Evolutionary conservation across 2,797 vertebrate genomes (phyloP), one percentile per base, ranked within the genome.

Genomic region (Amphiprion clarkii): DNA sequence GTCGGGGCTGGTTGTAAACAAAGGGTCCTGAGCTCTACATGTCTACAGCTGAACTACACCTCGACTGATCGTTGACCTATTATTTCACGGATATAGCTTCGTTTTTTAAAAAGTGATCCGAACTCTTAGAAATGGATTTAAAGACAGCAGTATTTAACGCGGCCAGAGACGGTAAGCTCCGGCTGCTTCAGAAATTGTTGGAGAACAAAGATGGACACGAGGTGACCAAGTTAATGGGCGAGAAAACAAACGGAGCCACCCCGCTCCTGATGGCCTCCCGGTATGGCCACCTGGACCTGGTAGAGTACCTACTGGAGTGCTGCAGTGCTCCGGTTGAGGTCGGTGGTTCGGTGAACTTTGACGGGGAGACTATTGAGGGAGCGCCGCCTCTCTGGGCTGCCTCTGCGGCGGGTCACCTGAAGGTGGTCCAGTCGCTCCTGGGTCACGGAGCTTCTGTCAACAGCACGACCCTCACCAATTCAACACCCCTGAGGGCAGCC

Each of bases 91-190:
- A 49, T 27, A 40, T 4, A 6, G 6, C 25, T 33, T 19, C 31
- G n/a, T 40, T 36, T 49, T 46, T 33, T 14, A 8, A 48, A 48
- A 9, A 11, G n/a, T 13, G 46, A 70, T 16, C 49, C 40, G 1
- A 51, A 13, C 14, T 5, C 1, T 36, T 54, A 13, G 72, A 69
- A 0, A 99, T 99, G 98, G 98, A 99, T 98, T 95, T 99, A 88
- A 98, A 99, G 94, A 99, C 97, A 2, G 98, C 98, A 0, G 97
- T 98, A 11, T 99, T 99, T 78, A 98, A 99, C 39, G 98, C 98
- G 69, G 98, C 97, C 86, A 95, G 98, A 74, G 98, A 99, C 93
- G 98, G 98, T 49, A 99, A 99, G 90, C 96, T 99, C 62, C 96
- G 97, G 56, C 94, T 99, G 70, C 97, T 99, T 39, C 96, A 97